Percentiles rank a stretch among this genome's conserved stretches.
These are phyloP conservation scores for Semicossyphus pulcher DNA, from an alignment of 2,113 vertebrate species.

Conservation along the genomic window DNA sequence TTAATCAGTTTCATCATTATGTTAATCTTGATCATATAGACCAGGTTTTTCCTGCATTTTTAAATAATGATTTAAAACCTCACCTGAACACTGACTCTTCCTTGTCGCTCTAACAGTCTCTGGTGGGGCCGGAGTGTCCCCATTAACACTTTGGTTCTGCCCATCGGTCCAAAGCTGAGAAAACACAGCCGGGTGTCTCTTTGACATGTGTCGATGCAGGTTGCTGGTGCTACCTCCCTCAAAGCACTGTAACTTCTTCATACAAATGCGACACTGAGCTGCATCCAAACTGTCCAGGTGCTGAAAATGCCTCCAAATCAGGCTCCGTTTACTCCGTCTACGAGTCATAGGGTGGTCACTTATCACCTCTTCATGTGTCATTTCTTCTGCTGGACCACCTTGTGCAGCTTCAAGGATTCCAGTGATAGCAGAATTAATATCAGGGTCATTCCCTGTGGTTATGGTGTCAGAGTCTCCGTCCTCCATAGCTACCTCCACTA, in stretches of 20 bases:
- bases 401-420: conserved; percentile 41
- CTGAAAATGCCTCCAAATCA: conserved; percentile 77
- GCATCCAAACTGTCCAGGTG: conserved; percentile 58
- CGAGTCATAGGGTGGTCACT: neutral
- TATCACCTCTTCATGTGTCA: neutral
- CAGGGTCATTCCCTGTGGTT: conserved; percentile 29
- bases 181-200: conserved; percentile 72
- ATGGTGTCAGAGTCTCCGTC: conserved; percentile 41
- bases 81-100: conserved; percentile 44
- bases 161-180: conserved; percentile 24
- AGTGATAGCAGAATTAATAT: conserved; percentile 39
- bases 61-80: neutral
- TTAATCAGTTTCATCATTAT: neutral
- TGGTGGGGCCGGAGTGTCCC: neutral
- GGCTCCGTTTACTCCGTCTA: conserved; percentile 54
- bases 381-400: conserved; percentile 27
- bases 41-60: neutral
- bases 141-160: conserved; percentile 5
- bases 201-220: conserved; percentile 75
- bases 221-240: conserved; percentile 74
- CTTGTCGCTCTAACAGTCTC: neutral
- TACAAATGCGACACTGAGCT: conserved; percentile 75
- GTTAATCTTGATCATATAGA: neutral
- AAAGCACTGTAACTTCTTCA: conserved; percentile 72
- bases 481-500: conserved; percentile 58